Percentiles rank a stretch among this genome's conserved stretches.
phyloP scores from a whole-genome alignment of 2,797 vertebrate genomes.

The Fundulus diaphanus region DNA sequence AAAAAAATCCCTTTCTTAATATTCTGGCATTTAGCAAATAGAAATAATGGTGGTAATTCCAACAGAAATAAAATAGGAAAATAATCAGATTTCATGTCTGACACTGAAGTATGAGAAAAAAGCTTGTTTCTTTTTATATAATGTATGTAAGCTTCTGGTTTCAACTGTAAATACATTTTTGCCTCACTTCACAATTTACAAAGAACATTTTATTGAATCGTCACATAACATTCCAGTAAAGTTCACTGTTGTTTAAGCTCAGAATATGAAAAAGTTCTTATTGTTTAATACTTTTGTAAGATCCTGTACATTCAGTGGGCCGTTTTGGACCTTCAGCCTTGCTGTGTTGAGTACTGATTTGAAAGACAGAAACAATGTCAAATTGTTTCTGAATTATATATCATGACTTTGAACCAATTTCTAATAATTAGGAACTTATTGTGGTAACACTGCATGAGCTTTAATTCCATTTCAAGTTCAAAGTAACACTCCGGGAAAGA shows the following conservation, averaged over 20 bases:
- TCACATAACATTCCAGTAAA: no score
- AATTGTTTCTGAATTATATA: not conserved
- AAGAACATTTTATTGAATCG: no score
- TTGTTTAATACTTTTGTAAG: not conserved
- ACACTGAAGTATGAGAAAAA: no score
- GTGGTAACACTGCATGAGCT: conserved; percentile 9
- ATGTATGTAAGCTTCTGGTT: no score
- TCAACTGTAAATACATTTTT: no score
- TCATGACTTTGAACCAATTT: conserved; percentile 12
- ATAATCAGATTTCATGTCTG: no score
- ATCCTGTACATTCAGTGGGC: not conserved
- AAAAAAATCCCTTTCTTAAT: no score
- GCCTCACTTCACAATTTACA: no score
- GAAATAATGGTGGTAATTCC: no score
- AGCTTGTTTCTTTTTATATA: no score
- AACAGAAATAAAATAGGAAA: no score
- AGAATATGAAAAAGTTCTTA: not conserved
- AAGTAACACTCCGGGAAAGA: not conserved
- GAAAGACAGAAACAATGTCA: conserved; percentile 10
- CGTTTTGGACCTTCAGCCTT: not conserved
- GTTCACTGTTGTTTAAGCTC: not conserved
- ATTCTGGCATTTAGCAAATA: no score
- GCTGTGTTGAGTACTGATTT: not conserved
- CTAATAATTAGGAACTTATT: conserved; percentile 12
- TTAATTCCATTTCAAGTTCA: conserved; percentile 18